Base-by-base conservation (phyloP, 2,113 vertebrate genomes). In the Pedetes capensis region DNA sequence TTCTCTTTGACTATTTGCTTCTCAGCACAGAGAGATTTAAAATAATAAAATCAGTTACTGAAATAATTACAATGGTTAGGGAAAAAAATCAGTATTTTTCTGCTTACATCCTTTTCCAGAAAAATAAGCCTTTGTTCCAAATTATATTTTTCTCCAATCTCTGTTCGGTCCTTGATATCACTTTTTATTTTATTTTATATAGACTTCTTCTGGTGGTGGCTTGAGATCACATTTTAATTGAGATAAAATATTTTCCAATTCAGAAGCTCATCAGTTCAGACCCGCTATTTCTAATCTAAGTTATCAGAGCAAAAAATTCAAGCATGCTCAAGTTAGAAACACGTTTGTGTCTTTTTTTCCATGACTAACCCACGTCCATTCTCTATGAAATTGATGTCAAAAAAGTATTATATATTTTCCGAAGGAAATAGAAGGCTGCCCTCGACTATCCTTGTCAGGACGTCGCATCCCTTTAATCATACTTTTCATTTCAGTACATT, bases 401-500 rank as follows among this genome's bases (percentile, higher is more conserved):
- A 98, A 98, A 98, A 98, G 98, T 98, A 98, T 99, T 98, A 98
- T 99, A 99, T 99, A 99, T 99, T 99, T 98, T 98, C 98, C 97
- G 98, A 68, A 97, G 98, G 98, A 99, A 99, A 99, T 99, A 98
- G 98, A 99, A 99, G 98, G 98, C 98, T 98, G 98, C 98, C 98
- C 98, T 98, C 98, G 98, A 97, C 98, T 98, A 98, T 98, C 98
- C 98, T 99, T 99, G 98, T 99, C 98, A 98, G 98, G 98, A 98
- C 97, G 98, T 98, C 97, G 98, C 98, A 97, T 98, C 98, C 98
- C 98, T 99, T 99, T 99, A 99, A 99, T 99, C 99, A 99, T 99
- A 99, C 99, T 99, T 99, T 99, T 99, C 99, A 99, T 99, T 99
- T 99, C 98, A 98, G 99, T 98, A 99, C 99, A 99, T 99, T 99